These are phyloP conservation scores for Procavia capensis DNA, from an alignment of 2,113 vertebrate species.

Conservation along the genomic window DNA sequence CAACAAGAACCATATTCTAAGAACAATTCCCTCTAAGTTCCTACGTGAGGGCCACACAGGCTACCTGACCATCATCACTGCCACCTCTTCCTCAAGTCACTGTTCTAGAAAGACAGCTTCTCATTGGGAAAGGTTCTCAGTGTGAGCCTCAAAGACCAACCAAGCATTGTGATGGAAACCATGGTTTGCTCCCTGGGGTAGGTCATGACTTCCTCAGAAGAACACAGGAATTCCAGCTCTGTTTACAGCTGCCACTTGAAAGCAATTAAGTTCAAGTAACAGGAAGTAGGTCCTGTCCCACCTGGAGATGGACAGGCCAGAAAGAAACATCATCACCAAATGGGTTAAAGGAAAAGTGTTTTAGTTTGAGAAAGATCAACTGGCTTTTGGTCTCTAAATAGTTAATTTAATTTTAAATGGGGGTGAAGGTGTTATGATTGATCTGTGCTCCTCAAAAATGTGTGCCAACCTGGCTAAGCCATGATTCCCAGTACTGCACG, in stretches of 20 bases:
- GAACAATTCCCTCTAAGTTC: not conserved
- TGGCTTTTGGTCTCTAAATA: not conserved
- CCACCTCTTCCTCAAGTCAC: not conserved
- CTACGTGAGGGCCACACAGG: not conserved
- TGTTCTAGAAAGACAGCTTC: not conserved
- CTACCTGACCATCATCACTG: not conserved
- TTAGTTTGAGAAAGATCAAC: not conserved
- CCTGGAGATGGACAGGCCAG: not conserved
- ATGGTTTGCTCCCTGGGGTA: not conserved
- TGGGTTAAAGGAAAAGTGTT: not conserved
- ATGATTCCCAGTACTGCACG: too few relatives aligned
- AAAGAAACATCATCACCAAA: constrained; percentile 5
- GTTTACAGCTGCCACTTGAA: not conserved
- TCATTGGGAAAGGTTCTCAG: not conserved
- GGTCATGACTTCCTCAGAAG: not conserved
- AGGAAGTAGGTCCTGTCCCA: not conserved
- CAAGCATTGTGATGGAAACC: not conserved
- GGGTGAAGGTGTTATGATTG: not conserved
- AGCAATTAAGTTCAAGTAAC: not conserved
- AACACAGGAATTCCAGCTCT: not conserved
- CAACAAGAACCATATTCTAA: constrained; percentile 4
- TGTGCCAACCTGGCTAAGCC: too few relatives aligned
- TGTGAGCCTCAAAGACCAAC: not conserved
- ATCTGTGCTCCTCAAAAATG: too few relatives aligned
- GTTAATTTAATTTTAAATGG: not conserved